phyloP scores from a whole-genome alignment of 1,140 invertebrate genomes.

The Magallana ariakensis region DNA sequence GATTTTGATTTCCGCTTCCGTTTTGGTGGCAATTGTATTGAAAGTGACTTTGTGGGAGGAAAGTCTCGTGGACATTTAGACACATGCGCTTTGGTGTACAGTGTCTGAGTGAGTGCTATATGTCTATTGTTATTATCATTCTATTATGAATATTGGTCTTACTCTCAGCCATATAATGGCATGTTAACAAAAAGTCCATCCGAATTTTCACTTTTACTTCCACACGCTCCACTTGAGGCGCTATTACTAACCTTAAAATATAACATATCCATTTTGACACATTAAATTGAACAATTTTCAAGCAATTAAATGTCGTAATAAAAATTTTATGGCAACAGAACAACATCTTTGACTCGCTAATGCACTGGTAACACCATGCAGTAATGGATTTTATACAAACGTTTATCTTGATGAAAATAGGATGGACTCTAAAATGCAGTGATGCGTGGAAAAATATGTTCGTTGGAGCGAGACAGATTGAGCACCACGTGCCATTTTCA shows the following conservation, averaged over 20 bases:
- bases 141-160: not conserved
- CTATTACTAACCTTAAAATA: too few relatives aligned
- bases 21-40: not conserved
- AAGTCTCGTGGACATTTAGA: not conserved
- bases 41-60: too few relatives aligned
- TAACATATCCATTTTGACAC: too few relatives aligned
- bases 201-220: not conserved
- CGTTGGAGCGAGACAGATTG: not conserved
- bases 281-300: not conserved
- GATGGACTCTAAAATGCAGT: slow-evolving; percentile 25
- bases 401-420: not conserved
- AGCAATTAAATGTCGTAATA: not conserved
- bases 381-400: too few relatives aligned
- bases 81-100: not conserved
- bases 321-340: not conserved
- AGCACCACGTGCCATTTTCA: slow-evolving; percentile 11
- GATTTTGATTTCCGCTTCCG: not conserved
- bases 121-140: not conserved
- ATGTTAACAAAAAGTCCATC: slow-evolving; percentile 19
- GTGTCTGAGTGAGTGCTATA: not conserved
- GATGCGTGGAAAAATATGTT: not conserved
- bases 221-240: too few relatives aligned
- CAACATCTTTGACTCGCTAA: not conserved
- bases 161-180: not conserved
- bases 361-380: not conserved